Percentiles rank a stretch among this genome's conserved stretches.
These are phyloP conservation scores for Thysanoteuthis rhombus DNA, from an alignment of 2,888 invertebrate species.

Conservation along the genomic window DNA sequence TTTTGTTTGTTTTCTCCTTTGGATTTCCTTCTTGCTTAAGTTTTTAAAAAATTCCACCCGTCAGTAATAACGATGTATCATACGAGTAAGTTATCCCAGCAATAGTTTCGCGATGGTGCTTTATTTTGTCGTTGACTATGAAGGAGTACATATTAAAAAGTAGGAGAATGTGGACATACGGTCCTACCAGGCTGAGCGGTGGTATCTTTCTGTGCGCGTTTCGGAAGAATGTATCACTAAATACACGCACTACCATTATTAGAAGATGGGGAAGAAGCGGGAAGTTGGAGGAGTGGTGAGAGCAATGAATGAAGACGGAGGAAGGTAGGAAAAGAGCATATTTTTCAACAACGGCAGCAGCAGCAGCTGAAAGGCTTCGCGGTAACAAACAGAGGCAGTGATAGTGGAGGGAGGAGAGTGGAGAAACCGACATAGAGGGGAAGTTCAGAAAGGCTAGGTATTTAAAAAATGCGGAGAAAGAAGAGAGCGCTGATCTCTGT, in stretches of 20 bases:
- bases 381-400: neutral
- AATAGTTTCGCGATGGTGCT: neutral
- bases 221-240: neutral
- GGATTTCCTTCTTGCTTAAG: neutral
- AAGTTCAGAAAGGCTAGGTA: neutral
- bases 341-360: neutral
- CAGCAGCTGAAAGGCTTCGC: neutral
- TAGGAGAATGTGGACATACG: neutral
- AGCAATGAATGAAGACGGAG: neutral
- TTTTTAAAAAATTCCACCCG: neutral
- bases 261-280: neutral
- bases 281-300: neutral
- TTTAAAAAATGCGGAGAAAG: neutral
- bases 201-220: neutral
- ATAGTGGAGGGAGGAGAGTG: neutral
- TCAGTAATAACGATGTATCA: neutral
- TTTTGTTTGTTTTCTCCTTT: neutral
- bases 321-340: neutral
- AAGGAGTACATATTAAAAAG: neutral
- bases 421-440: neutral
- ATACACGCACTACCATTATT: neutral
- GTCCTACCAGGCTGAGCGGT: conserved; percentile 12
- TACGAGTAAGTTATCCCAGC: neutral
- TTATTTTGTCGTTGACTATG: neutral
- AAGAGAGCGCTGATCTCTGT: neutral